Percentiles rank a stretch among this genome's conserved stretches.
These are phyloP conservation scores for Campopleginae sp. DNA, from an alignment of 2,888 invertebrate species.

Conservation along the genomic window DNA sequence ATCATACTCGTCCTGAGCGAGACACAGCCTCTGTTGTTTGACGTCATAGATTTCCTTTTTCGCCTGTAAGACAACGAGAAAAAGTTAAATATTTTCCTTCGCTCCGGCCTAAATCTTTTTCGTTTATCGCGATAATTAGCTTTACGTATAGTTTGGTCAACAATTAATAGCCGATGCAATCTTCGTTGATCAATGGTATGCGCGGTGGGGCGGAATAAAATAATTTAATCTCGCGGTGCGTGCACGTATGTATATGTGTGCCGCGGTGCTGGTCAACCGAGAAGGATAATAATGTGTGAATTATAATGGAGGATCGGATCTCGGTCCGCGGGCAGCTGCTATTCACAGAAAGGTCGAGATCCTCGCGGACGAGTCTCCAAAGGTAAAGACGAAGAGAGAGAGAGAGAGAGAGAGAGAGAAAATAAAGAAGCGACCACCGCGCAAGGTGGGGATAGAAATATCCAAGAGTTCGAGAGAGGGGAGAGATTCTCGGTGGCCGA, in stretches of 20 bases:
- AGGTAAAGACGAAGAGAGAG: neutral
- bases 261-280: conserved; percentile 53
- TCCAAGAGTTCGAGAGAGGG: neutral
- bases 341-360: conserved; percentile 68
- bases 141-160: conserved; percentile 38
- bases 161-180: conserved; percentile 55
- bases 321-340: conserved; percentile 63
- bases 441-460: neutral
- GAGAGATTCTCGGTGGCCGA: conserved; percentile 63
- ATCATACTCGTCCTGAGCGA: conserved; percentile 98
- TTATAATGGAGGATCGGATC: conserved; percentile 57
- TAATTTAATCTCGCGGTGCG: neutral
- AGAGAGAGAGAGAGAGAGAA: conserved; percentile 13
- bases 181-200: too few relatives aligned
- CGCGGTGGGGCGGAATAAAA: too few relatives aligned
- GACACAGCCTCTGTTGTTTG: conserved; percentile 95
- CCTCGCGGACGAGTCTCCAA: conserved; percentile 50
- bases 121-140: too few relatives aligned
- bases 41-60: conserved; percentile 98
- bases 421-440: neutral
- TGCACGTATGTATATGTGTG: neutral
- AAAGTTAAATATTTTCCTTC: too few relatives aligned
- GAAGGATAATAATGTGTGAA: conserved; percentile 59
- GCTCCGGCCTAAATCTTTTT: neutral
- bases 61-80: conserved; percentile 88